A percentile compares a stretch with the other conserved stretches of the same genome.
Evolutionary conservation across 53 echinoderm and acorn worm species (phyloP).

Genomic region (Temnopleurus reevesii): DNA sequence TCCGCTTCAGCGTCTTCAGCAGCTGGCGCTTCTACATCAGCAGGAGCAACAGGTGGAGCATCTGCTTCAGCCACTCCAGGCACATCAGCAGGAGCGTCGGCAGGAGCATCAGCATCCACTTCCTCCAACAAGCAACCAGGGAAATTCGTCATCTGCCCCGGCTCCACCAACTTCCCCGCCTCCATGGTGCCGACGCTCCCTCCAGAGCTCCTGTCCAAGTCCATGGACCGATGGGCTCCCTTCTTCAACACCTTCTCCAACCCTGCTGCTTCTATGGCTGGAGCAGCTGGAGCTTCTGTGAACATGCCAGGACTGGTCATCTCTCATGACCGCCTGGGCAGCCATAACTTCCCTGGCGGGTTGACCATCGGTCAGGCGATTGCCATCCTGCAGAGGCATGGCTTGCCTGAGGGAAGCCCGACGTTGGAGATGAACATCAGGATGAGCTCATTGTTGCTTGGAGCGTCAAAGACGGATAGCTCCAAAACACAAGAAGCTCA

Average conservation of each 20-base stretch:
- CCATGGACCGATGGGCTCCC: constrained; percentile 55
- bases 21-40: background rate
- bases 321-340: constrained; percentile 71
- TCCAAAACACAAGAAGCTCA: constrained; percentile 82
- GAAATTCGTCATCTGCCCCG: background rate
- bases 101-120: background rate
- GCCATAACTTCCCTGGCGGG: constrained; percentile 70
- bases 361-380: constrained; percentile 86
- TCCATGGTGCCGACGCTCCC: constrained; percentile 43
- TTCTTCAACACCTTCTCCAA: constrained; percentile 60
- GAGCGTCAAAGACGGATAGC: constrained; percentile 86
- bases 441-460: constrained; percentile 67
- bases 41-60: background rate
- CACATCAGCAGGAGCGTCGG: background rate
- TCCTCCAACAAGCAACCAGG: background rate
- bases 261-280: constrained; percentile 15
- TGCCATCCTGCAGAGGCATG: constrained; percentile 72
- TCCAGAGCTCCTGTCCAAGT: constrained; percentile 53
- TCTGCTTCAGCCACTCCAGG: background rate
- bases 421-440: constrained; percentile 77
- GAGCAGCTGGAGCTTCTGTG: constrained; percentile 42
- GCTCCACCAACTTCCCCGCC: constrained; percentile 21
- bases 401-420: constrained; percentile 78
- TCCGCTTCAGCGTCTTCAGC: background rate
- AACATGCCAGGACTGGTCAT: constrained; percentile 73